phyloP scores from a whole-genome alignment of 1,140 invertebrate genomes.

The Hypsibius dujardini region DNA sequence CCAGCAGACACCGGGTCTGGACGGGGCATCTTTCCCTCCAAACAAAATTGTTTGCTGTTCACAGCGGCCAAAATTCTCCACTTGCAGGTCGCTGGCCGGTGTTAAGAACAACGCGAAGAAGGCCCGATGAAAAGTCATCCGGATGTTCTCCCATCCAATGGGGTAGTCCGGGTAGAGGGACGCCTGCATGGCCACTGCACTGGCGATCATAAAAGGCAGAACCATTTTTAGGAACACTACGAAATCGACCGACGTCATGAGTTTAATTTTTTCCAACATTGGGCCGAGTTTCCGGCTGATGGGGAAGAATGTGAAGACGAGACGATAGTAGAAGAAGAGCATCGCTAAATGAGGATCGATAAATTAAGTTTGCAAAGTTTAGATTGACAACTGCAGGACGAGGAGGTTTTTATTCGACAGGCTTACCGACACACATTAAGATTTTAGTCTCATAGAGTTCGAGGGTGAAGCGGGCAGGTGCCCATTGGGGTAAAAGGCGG shows the following conservation, averaged over 20 bases:
- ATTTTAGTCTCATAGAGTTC: not conserved
- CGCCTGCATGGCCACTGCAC: conserved; percentile 35
- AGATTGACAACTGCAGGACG: conserved; percentile 18
- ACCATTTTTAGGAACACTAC: conserved; percentile 35
- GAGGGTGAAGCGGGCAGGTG: not conserved
- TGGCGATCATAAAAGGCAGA: conserved; percentile 33
- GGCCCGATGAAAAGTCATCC: conserved; percentile 31
- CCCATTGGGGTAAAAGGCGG: conserved; percentile 27
- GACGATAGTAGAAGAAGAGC: conserved; percentile 35
- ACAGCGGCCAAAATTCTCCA: conserved; percentile 17
- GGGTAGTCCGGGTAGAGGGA: conserved; percentile 34
- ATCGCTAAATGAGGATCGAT: conserved; percentile 29
- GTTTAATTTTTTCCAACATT: conserved; percentile 32
- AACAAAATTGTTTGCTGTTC: not conserved
- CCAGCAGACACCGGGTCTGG: not conserved
- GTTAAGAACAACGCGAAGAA: conserved; percentile 35
- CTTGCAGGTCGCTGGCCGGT: conserved; percentile 31
- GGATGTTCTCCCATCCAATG: conserved; percentile 28
- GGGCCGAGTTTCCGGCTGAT: conserved; percentile 36
- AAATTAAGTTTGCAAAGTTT: conserved; percentile 27
- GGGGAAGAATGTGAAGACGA: conserved; percentile 33
- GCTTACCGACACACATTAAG: conserved; percentile 18
- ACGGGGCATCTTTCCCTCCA: not conserved
- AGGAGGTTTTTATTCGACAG: not conserved
- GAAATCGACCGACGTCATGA: conserved; percentile 35